Conservation (phyloP, 1,140 invertebrate species). For the Drosophila serrata region DNA sequence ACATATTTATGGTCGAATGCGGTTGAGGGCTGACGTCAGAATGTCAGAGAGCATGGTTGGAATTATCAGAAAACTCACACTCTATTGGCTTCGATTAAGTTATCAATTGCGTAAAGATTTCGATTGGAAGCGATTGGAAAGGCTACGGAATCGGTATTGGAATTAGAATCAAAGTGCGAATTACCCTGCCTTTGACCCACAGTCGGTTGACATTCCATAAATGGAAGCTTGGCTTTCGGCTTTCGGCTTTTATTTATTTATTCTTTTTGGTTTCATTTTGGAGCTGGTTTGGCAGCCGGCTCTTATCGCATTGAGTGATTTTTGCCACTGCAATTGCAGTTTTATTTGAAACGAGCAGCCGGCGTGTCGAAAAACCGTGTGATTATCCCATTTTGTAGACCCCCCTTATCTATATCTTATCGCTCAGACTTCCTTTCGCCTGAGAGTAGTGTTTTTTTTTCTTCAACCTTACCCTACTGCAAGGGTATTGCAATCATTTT, state of each 20-base stretch:
- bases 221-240: slow-evolving; percentile 35
- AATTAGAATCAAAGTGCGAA: slow-evolving; percentile 4
- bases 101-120: slow-evolving; percentile 52
- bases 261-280: slow-evolving; percentile 9
- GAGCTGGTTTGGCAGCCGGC: slow-evolving; percentile 10
- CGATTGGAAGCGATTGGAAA: slow-evolving; percentile 21
- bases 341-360: slow-evolving; percentile 41
- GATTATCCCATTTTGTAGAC: slow-evolving; percentile 21
- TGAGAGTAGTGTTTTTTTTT: not conserved
- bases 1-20: slow-evolving; percentile 34
- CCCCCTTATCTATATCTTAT: slow-evolving; percentile 36
- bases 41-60: slow-evolving; percentile 4
- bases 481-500: not conserved
- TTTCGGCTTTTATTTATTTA: slow-evolving; percentile 12
- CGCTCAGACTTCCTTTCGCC: slow-evolving; percentile 29
- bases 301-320: slow-evolving; percentile 26
- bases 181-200: slow-evolving; percentile 16
- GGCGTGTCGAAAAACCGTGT: slow-evolving; percentile 36
- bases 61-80: slow-evolving; percentile 19
- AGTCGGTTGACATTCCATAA: slow-evolving; percentile 23
- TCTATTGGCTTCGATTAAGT: slow-evolving; percentile 64
- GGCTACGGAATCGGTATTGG: not conserved
- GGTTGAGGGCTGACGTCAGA: slow-evolving; percentile 45
- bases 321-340: slow-evolving; percentile 34
- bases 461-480: not conserved